These are phyloP conservation scores for Euschistus heros DNA, from an alignment of 1,140 invertebrate genomes.

Conservation along the genomic window DNA sequence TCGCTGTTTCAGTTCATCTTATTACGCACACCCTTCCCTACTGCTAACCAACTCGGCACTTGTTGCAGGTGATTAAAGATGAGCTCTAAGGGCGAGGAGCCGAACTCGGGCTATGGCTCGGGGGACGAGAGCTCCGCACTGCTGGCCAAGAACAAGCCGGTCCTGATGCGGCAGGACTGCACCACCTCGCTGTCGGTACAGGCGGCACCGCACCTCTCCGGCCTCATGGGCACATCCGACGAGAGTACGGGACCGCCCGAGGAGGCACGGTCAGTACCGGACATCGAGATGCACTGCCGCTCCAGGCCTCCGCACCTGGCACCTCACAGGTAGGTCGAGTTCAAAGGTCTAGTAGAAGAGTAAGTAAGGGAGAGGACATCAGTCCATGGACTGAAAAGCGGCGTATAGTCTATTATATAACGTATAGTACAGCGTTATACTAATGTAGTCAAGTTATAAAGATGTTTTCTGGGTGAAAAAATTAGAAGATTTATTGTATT, in stretches of 20 bases:
- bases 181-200: slow-evolving; percentile 52
- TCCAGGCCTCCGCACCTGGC: slow-evolving; percentile 26
- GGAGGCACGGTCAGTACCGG: slow-evolving; percentile 64
- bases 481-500: too few species aligned
- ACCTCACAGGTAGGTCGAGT: slow-evolving; percentile 26
- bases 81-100: slow-evolving; percentile 32
- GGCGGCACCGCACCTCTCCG: slow-evolving; percentile 63
- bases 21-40: too few species aligned
- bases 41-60: too few species aligned
- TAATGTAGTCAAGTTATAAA: too few species aligned
- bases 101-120: slow-evolving; percentile 53
- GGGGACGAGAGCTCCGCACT: slow-evolving; percentile 69
- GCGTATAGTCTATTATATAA: too few species aligned
- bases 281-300: slow-evolving; percentile 75
- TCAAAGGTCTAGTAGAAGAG: neutral
- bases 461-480: too few species aligned
- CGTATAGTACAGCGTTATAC: too few species aligned
- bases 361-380: slow-evolving; percentile 36
- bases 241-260: slow-evolving; percentile 54
- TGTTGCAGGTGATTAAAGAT: slow-evolving; percentile 20
- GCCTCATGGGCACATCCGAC: slow-evolving; percentile 55
- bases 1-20: too few species aligned
- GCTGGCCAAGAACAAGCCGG: slow-evolving; percentile 51
- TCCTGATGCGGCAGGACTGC: slow-evolving; percentile 71
- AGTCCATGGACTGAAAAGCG: slow-evolving; percentile 34